These are phyloP conservation scores for Notolepis coatsorum DNA, from an alignment of 2,797 vertebrate species.

Conservation along the genomic window DNA sequence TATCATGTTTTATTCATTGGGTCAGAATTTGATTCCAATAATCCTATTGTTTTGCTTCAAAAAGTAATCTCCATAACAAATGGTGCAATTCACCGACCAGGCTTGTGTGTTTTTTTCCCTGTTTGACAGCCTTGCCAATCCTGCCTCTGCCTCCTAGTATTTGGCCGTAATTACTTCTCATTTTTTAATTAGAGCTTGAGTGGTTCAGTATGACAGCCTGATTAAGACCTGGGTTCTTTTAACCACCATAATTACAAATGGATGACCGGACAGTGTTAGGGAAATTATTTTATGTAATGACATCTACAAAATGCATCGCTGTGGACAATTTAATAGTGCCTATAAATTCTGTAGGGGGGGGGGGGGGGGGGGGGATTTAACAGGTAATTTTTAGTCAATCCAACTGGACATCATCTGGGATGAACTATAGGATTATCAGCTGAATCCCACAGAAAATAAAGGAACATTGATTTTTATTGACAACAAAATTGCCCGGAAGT, in stretches of 20 bases:
- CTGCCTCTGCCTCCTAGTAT: conserved; percentile 13
- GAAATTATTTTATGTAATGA: conserved; percentile 74
- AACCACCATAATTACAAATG: conserved; percentile 63
- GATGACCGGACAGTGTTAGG: conserved; percentile 50
- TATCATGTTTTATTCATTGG: conserved; percentile 68
- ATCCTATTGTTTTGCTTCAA: conserved; percentile 64
- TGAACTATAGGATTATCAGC: conserved; percentile 43
- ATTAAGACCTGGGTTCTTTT: conserved; percentile 62
- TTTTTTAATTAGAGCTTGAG: conserved; percentile 70
- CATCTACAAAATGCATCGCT: conserved; percentile 65
- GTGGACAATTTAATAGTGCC: conserved; percentile 57
- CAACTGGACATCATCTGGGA: conserved; percentile 45
- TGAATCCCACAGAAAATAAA: conserved; percentile 23
- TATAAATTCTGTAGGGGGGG: conserved; percentile 47
- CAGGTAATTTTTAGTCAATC: conserved; percentile 54
- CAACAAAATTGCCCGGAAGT: too few relatives aligned
- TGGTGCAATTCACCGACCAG: conserved; percentile 45
- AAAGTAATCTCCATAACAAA: conserved; percentile 69
- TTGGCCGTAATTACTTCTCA: conserved; percentile 50
- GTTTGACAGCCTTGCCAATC: conserved; percentile 62
- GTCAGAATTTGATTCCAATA: conserved; percentile 68
- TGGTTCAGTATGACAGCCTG: conserved; percentile 67
- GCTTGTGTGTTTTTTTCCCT: conserved; percentile 28
- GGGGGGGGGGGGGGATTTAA: conserved; percentile 54
- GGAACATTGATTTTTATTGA: too few relatives aligned